These are phyloP conservation scores for Euura lappo DNA, from an alignment of 1,140 invertebrate species.

Conservation along the genomic window DNA sequence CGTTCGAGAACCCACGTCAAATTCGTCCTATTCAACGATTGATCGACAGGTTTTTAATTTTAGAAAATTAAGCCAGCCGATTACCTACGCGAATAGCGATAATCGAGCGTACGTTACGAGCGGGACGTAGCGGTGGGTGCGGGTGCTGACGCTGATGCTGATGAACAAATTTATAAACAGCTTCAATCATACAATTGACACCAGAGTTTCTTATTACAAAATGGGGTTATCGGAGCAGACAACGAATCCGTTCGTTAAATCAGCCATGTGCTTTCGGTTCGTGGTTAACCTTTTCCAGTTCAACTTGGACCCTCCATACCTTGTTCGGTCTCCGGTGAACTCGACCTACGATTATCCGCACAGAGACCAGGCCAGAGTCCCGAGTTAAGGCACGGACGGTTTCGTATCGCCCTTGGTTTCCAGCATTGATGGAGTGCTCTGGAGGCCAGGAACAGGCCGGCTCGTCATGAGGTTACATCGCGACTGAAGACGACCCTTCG, in stretches of 20 bases:
- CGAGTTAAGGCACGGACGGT: background rate
- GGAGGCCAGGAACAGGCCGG: constrained; percentile 52
- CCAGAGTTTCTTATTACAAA: background rate
- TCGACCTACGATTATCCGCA: no score
- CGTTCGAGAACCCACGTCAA: background rate
- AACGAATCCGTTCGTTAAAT: background rate
- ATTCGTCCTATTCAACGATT: no score
- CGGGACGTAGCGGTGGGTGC: background rate
- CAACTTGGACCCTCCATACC: background rate
- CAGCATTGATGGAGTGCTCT: constrained; percentile 48
- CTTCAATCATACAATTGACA: constrained; percentile 7
- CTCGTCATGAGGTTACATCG: constrained; percentile 58
- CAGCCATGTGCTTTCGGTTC: background rate
- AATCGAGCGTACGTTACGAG: background rate
- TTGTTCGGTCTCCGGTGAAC: background rate
- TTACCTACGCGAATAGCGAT: background rate
- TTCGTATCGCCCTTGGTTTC: constrained; percentile 20
- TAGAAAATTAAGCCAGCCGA: no score
- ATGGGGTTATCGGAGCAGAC: background rate
- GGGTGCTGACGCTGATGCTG: background rate
- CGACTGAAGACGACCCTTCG: constrained; percentile 50
- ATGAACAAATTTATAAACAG: background rate
- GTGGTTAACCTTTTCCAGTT: background rate
- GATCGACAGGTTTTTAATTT: background rate
- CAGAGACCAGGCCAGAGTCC: background rate